phyloP scores from a whole-genome alignment of 2,797 vertebrate genomes.

The Vultur gryphus region DNA sequence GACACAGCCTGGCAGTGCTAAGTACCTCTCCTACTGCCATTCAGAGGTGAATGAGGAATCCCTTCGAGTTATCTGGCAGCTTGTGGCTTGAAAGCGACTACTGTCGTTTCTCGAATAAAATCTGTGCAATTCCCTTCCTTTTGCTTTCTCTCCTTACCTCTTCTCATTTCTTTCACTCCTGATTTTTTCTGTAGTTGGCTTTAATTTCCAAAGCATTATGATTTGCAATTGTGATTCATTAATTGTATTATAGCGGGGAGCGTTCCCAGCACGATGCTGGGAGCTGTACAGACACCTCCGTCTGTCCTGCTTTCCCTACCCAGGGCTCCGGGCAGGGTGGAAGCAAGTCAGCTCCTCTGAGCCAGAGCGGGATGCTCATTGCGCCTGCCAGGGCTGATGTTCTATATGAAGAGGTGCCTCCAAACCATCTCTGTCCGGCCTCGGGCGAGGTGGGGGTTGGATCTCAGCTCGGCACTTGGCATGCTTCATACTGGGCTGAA shows the following conservation, averaged over 20 bases:
- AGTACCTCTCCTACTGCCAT: background rate
- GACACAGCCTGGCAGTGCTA: background rate
- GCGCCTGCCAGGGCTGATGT: background rate
- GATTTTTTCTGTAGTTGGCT: background rate
- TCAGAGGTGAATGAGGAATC: background rate
- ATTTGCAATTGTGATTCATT: background rate
- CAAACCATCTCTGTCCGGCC: background rate
- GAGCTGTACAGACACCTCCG: background rate
- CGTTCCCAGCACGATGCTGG: background rate
- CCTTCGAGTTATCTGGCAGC: background rate
- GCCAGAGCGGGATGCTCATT: background rate
- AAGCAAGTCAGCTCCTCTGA: background rate
- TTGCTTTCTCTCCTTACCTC: background rate
- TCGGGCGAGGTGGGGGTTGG: background rate
- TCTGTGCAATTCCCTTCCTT: background rate
- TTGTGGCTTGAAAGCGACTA: background rate
- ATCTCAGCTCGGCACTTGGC: background rate
- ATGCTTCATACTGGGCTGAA: background rate
- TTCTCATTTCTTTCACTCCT: background rate
- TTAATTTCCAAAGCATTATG: background rate
- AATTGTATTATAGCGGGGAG: background rate
- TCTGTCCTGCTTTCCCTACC: background rate
- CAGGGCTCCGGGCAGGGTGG: accelerated
- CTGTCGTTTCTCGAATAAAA: background rate
- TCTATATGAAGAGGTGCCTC: background rate